Base-by-base conservation (phyloP, 2,113 vertebrate genomes). In the Brachionichthys hirsutus region DNA sequence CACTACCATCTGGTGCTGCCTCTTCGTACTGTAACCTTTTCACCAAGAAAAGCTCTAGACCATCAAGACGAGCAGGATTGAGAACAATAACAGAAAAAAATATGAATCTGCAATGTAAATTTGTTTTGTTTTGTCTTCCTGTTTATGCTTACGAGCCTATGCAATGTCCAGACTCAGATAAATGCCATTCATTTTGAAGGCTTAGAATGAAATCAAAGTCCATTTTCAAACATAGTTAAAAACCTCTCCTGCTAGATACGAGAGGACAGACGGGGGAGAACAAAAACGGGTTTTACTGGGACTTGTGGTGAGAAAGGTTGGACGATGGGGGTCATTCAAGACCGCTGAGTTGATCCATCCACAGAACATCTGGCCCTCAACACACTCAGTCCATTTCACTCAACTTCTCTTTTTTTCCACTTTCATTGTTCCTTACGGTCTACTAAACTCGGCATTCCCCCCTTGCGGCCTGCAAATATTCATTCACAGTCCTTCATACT, bases 361-460 rank as follows among this genome's bases (percentile, higher is more conserved):
- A 49, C 63, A 3, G 75, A 68, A 85, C 85, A 86, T 89, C 88
- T 89, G 89, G 82, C 58, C 73, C 59, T 67, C 54, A 62, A 77
- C 77, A 82, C 85, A 85, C 80, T 74, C 75, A 77, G 77, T 78
- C 77, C 69, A 83, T 83, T 89, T 82, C 80, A 84, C 78, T 83
- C 57, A n/a, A 70, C 75, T 70, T 75, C 70, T 83, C 67, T 65
- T 71, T 75, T 85, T 85, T 70, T 71, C 62, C 77, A 38, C 71
- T 72, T 90, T 88, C 84, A 87, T 82, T 83, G 86, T 82, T 86
- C 83, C 83, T 88, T 65, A 69, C 16, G 69, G 86, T 74, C 82
- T 74, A 80, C 81, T 87, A 85, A 87, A 83, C 83, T 82, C 62
- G n/a, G 15, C 53, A 18, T 66, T 77, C 63, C 53, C 80, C 68